Evolutionary conservation across 2,797 vertebrate species (phyloP).

Genomic region (Gallinago nigripennis): DNA sequence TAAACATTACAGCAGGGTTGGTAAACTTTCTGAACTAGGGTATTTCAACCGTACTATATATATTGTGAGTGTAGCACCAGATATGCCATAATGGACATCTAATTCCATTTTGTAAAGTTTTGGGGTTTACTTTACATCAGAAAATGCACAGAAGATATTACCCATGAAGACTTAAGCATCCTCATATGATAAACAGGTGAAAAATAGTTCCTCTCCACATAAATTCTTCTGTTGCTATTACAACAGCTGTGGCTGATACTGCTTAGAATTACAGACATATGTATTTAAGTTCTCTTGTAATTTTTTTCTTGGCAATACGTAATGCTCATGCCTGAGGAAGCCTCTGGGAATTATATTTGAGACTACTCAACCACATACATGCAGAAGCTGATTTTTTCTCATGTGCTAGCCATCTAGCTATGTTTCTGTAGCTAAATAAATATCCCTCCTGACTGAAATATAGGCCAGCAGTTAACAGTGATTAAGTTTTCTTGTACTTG

Average conservation of each 20-base stretch:
- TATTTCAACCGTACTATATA: background rate
- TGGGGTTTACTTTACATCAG: background rate
- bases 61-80: background rate
- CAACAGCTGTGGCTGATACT: background rate
- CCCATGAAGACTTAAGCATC: background rate
- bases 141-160: background rate
- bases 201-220: background rate
- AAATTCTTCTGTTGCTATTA: background rate
- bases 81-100: background rate
- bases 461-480: background rate
- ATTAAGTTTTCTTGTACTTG: background rate
- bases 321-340: background rate
- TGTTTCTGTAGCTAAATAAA: background rate
- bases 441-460: background rate
- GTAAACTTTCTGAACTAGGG: background rate
- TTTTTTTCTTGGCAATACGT: background rate
- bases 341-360: background rate
- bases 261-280: background rate
- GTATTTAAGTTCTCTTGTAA: background rate
- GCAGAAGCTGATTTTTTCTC: background rate
- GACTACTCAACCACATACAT: background rate
- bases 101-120: background rate
- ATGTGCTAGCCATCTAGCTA: background rate
- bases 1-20: background rate
- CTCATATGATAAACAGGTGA: background rate